These are phyloP conservation scores for Lapara coniferarum DNA, from an alignment of 2,888 invertebrate species.

Conservation along the genomic window DNA sequence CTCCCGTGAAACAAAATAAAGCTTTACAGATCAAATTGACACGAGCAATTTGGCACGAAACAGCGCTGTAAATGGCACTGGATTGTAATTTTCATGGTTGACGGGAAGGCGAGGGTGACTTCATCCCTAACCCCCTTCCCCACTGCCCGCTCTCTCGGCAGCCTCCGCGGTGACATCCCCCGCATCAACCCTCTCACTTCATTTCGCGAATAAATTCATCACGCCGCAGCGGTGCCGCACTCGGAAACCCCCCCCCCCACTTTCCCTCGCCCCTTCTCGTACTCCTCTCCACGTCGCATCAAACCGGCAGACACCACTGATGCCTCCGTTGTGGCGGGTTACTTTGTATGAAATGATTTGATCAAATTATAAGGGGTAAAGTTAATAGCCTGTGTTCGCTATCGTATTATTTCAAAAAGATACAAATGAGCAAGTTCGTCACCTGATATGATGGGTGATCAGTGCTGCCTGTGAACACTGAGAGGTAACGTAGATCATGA, in stretches of 20 bases:
- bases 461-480: no score
- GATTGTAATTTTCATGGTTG: constrained; percentile 24
- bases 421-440: no score
- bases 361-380: no score
- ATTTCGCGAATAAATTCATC: constrained; percentile 69
- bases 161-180: constrained; percentile 25
- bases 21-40: constrained; percentile 33
- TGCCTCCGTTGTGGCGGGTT: not conserved
- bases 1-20: constrained; percentile 16
- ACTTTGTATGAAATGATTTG: not conserved
- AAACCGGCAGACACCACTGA: not conserved
- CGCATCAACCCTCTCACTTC: constrained; percentile 50
- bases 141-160: not conserved
- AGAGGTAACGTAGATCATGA: not conserved
- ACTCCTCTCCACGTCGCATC: not conserved
- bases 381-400: not conserved
- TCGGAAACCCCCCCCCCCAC: constrained; percentile 4
- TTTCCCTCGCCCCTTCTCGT: not conserved
- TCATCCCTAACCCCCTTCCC: not conserved
- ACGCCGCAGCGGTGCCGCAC: constrained; percentile 37
- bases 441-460: no score
- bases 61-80: constrained; percentile 18
- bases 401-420: not conserved
- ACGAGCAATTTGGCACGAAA: constrained; percentile 26
- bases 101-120: constrained; percentile 23